These are phyloP conservation scores for Byasa hedistus DNA, from an alignment of 2,888 invertebrate species.

Conservation along the genomic window DNA sequence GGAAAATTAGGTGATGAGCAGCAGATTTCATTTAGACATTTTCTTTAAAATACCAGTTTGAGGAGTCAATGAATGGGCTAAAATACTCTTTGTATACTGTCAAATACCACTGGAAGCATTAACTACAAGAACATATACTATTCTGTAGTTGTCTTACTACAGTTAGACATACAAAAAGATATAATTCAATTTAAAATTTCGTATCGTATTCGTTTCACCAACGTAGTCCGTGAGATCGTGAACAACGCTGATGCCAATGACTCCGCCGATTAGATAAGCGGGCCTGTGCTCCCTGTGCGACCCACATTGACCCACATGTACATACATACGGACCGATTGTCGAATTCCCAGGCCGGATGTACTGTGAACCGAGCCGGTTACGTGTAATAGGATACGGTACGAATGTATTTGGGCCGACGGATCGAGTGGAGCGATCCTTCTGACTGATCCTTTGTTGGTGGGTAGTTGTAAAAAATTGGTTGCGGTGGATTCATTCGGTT, in stretches of 20 bases:
- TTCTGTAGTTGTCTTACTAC: no score
- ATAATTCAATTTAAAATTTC: neutral
- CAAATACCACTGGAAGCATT: no score
- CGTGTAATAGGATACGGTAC: constrained; percentile 17
- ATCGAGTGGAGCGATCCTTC: constrained; percentile 8
- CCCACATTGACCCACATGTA: constrained; percentile 12
- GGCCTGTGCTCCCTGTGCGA: constrained; percentile 14
- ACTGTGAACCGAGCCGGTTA: constrained; percentile 5
- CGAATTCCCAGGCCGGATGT: constrained; percentile 21
- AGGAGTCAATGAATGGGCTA: no score
- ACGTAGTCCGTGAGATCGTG: neutral
- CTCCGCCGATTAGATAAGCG: constrained; percentile 23
- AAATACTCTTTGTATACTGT: no score
- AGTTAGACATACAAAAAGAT: neutral
- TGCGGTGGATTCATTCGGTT: neutral
- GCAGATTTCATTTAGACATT: no score
- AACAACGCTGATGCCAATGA: constrained; percentile 19
- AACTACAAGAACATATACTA: no score
- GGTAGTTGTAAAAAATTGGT: constrained; percentile 1
- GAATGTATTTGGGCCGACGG: constrained; percentile 21
- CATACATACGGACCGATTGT: constrained; percentile 13
- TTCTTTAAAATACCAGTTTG: no score
- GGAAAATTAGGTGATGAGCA: no score
- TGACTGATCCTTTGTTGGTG: constrained; percentile 13
- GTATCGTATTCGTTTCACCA: neutral